These are phyloP conservation scores for Papilio polytes DNA, from an alignment of 1,140 invertebrate genomes.

Conservation along the genomic window DNA sequence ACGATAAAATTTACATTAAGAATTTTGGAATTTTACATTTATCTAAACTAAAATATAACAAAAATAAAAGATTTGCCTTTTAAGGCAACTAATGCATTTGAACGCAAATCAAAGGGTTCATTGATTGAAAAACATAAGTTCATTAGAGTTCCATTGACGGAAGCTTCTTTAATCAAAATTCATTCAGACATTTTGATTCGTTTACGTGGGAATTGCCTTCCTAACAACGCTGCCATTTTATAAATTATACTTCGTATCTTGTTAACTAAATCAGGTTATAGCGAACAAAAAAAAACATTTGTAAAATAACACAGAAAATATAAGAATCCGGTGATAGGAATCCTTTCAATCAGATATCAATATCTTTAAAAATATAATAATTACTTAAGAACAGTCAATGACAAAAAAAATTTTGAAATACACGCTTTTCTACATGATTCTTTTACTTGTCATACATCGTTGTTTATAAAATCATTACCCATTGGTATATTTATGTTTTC, in stretches of 20 bases:
- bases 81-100: slow-evolving; percentile 13
- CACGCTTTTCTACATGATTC: too few relatives aligned
- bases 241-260: background rate
- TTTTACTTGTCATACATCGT: too few relatives aligned
- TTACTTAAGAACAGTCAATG: too few relatives aligned
- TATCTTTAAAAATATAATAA: too few relatives aligned
- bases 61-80: background rate
- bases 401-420: too few relatives aligned
- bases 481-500: too few relatives aligned
- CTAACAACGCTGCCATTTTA: slow-evolving; percentile 27
- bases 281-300: background rate
- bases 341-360: too few relatives aligned
- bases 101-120: slow-evolving; percentile 32
- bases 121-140: slow-evolving; percentile 42
- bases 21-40: too few relatives aligned
- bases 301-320: background rate
- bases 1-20: too few relatives aligned
- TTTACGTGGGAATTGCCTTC: slow-evolving; percentile 42
- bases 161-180: slow-evolving; percentile 56
- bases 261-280: slow-evolving; percentile 4
- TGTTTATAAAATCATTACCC: too few relatives aligned
- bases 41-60: background rate
- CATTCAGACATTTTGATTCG: slow-evolving; percentile 52
- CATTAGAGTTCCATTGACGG: slow-evolving; percentile 53
- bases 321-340: background rate